Evolutionary conservation across 1,140 invertebrate genomes (phyloP).

Genomic region (Drosophila repleta): DNA sequence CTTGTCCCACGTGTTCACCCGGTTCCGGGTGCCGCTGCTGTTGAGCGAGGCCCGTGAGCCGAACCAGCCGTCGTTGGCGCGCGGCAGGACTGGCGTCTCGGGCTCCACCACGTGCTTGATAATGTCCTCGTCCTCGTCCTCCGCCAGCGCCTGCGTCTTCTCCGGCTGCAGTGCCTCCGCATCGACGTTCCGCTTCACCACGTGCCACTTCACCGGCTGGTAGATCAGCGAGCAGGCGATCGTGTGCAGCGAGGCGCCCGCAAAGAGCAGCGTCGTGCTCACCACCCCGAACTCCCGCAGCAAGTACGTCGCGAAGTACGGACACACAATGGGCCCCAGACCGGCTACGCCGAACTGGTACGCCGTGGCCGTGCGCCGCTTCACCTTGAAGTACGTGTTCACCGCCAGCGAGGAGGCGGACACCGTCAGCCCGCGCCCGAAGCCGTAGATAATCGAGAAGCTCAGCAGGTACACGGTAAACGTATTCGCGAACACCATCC

Average conservation of each 20-base stretch:
- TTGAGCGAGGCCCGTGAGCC: constrained; percentile 83
- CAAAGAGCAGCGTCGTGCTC: constrained; percentile 86
- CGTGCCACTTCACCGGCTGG: constrained; percentile 88
- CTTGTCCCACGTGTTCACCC: constrained; percentile 68
- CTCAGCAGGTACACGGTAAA: constrained; percentile 86
- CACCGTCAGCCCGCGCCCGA: constrained; percentile 86
- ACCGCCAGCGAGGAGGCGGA: constrained; percentile 86
- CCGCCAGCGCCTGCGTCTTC: constrained; percentile 30
- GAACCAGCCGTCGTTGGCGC: constrained; percentile 88
- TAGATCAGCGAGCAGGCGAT: constrained; percentile 86
- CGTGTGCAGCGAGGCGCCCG: constrained; percentile 86
- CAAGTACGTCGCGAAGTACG: constrained; percentile 85
- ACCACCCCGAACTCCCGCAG: constrained; percentile 85
- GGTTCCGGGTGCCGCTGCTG: constrained; percentile 63
- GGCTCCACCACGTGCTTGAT: constrained; percentile 85
- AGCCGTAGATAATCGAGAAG: constrained; percentile 86
- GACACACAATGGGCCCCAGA: constrained; percentile 86
- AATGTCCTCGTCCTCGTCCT: constrained; percentile 66
- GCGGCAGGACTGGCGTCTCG: constrained; percentile 87
- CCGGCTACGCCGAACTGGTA: constrained; percentile 86
- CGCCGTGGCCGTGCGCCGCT: constrained; percentile 86
- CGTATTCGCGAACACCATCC: constrained; percentile 85
- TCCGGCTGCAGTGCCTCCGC: constrained; percentile 57
- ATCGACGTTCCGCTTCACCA: constrained; percentile 83
- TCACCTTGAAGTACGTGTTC: constrained; percentile 87